These are phyloP conservation scores for Dipus sagitta DNA, from an alignment of 2,797 vertebrate genomes.

Conservation along the genomic window DNA sequence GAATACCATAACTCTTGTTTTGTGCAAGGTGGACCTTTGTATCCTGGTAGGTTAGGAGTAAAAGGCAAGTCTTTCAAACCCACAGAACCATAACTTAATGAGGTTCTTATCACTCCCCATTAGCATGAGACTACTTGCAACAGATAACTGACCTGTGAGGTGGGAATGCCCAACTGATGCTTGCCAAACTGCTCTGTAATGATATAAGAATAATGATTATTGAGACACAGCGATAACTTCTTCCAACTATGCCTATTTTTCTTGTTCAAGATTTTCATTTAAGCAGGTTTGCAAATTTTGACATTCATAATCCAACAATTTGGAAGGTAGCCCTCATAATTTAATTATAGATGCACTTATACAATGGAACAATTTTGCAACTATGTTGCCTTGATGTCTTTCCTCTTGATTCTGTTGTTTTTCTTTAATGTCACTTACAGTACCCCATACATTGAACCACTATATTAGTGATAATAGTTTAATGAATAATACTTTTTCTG, in stretches of 20 bases:
- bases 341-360: not conserved
- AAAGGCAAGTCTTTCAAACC: not conserved
- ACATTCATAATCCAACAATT: not conserved
- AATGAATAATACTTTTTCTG: not conserved
- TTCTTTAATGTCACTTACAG: slow-evolving; percentile 2
- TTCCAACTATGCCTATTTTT: not conserved
- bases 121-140: too few species aligned
- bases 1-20: not conserved
- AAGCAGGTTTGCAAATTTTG: slow-evolving; percentile 5
- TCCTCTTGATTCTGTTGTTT: not conserved
- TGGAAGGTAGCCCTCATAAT: not conserved
- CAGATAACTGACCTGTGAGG: not conserved
- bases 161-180: not conserved
- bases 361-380: not conserved
- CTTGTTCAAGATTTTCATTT: not conserved
- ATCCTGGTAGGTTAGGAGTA: not conserved
- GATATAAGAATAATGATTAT: not conserved
- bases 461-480: not conserved
- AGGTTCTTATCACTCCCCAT: not conserved
- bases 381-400: not conserved
- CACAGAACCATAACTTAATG: fast-evolving
- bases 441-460: not conserved
- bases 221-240: not conserved
- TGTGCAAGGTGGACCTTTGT: not conserved
- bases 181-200: not conserved